These are phyloP conservation scores for Parnassius mnemosyne DNA, from an alignment of 2,888 invertebrate species.

Conservation along the genomic window DNA sequence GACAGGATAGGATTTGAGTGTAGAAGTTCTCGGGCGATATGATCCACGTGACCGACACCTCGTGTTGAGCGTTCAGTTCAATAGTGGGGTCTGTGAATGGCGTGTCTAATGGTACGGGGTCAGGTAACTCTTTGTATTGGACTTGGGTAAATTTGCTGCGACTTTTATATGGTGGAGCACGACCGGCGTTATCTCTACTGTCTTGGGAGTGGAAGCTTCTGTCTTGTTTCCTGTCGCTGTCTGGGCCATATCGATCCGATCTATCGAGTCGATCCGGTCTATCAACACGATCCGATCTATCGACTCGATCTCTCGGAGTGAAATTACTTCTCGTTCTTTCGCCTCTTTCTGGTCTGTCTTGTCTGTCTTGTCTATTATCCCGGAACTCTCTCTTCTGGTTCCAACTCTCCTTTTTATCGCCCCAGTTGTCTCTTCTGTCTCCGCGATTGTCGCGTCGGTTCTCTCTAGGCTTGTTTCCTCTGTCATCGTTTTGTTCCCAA, in stretches of 20 bases:
- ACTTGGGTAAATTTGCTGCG: constrained; percentile 59
- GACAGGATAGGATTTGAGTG: constrained; percentile 76
- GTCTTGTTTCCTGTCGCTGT: constrained; percentile 55
- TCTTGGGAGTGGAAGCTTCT: constrained; percentile 55
- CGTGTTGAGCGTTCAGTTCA: constrained; percentile 75
- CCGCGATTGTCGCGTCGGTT: constrained; percentile 41
- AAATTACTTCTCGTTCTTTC: constrained; percentile 53
- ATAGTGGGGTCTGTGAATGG: constrained; percentile 71
- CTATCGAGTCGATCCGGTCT: constrained; percentile 51
- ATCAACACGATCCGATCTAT: constrained; percentile 40
- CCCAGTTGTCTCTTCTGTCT: constrained; percentile 41
- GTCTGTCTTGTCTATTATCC: constrained; percentile 35
- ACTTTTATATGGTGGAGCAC: constrained; percentile 54
- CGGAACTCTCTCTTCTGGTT: constrained; percentile 44
- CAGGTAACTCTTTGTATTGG: constrained; percentile 57
- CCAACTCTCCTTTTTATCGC: constrained; percentile 43
- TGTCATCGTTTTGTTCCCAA: constrained; percentile 46
- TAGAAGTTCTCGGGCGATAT: constrained; percentile 87
- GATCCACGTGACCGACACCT: constrained; percentile 86
- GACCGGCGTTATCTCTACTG: constrained; percentile 42
- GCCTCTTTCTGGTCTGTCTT: constrained; percentile 30
- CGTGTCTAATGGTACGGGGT: constrained; percentile 73
- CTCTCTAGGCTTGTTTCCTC: constrained; percentile 37
- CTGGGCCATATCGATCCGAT: constrained; percentile 51
- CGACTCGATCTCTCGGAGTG: constrained; percentile 61